Base-by-base conservation (phyloP, 2,888 invertebrate species). In the Agrotis puta region DNA sequence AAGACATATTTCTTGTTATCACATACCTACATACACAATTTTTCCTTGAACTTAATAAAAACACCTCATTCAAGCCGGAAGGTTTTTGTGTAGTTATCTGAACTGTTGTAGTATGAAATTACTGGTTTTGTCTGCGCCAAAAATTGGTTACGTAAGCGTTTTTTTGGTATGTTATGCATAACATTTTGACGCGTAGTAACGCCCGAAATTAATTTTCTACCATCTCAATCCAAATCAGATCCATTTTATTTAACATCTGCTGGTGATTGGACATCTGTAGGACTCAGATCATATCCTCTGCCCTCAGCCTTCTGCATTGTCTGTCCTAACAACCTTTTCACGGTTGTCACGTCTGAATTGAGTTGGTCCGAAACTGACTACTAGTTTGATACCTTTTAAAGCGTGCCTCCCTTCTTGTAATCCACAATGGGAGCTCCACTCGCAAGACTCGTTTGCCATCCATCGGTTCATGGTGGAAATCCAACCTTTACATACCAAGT, bases 21-120 rank as follows among this genome's bases (percentile, higher is more conserved):
- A 4, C 39, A 20, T 24, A 33, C 59, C 20, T n/a, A n/a, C 39
- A 39, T 11, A 39, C 14, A 14, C 11, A 16, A 24, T 22, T 11
- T 47, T 20, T 48, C 74, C 74, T 79, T 74, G 64, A 79, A 63
- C 64, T 74, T 79, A 79, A 62, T 57, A 27, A 53, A 51, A 62
- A 78, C 43, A 71, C 22, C 47, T 78, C 72, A 47, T 39, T 62
- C 13, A 18, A 51, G 33, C 47, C 51, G 51, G 51, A 58, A 74
- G 39, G 20, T 72, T 51, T 72, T 58, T 63, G 50, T 50, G 16
- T n/a, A 16, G 45, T 14, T 74, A 69, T 45, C 11, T 33, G 33
- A 70, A 39, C 13, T 16, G 22, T 45, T 59, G 18, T 47, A 9
- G 18, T 13, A 43, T 16, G 33, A n/a, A 51, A 39, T 47, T 13